Conservation (phyloP, 2,888 invertebrate species). For the Caenorhabditis sp. region DNA sequence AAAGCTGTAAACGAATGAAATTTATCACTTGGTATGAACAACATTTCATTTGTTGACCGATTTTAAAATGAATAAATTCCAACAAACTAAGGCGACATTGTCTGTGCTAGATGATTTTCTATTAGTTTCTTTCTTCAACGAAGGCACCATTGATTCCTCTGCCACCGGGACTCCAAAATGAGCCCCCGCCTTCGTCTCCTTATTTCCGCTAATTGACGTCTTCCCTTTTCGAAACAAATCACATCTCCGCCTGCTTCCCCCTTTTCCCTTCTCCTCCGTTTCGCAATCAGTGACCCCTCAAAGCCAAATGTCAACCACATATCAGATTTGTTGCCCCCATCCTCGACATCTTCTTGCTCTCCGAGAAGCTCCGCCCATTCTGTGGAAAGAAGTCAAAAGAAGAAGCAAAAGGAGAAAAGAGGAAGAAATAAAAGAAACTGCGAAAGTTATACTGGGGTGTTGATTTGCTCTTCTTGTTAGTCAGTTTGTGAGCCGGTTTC, state of each 20-base stretch:
- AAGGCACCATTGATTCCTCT: not conserved
- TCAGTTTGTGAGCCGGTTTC: constrained; percentile 42
- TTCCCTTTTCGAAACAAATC: constrained; percentile 37
- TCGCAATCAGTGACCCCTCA: constrained; percentile 52
- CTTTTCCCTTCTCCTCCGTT: constrained; percentile 3
- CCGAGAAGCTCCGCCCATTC: constrained; percentile 28
- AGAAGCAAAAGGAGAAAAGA: constrained; percentile 34
- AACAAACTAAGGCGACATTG: no score
- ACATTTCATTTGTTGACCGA: no score
- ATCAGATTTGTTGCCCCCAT: constrained; percentile 44
- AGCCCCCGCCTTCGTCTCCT: not conserved
- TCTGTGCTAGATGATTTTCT: no score
- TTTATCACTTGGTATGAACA: no score
- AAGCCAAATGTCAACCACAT: constrained; percentile 52
- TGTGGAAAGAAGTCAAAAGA: constrained; percentile 26
- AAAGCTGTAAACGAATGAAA: no score
- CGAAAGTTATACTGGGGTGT: constrained; percentile 50
- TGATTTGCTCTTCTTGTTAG: constrained; percentile 58
- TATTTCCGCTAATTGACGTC: constrained; percentile 34
- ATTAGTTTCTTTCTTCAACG: not conserved
- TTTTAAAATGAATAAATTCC: no score
- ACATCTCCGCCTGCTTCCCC: constrained; percentile 10
- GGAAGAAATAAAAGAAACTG: constrained; percentile 53
- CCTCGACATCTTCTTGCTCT: constrained; percentile 25
- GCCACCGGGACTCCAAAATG: not conserved